Conservation (phyloP, 2,797 vertebrate genomes). For the Cirrhinus molitorella region DNA sequence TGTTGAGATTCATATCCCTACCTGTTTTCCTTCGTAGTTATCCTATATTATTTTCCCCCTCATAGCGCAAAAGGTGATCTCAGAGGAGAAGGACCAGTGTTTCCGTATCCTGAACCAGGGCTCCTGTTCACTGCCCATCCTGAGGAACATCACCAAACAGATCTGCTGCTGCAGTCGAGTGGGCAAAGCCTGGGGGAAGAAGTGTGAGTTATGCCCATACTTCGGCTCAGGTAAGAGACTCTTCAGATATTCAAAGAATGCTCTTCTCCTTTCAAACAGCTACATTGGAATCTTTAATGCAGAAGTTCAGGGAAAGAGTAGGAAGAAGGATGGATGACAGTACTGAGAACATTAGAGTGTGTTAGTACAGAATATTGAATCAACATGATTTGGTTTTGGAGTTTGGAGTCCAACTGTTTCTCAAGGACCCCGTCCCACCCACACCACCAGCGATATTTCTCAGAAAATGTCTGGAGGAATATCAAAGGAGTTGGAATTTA, state of each 20-base stretch:
- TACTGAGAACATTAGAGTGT: neutral
- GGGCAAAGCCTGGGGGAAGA: constrained; percentile 91
- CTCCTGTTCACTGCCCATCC: constrained; percentile 87
- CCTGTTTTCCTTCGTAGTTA: neutral
- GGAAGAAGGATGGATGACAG: neutral
- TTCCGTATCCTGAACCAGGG: constrained; percentile 82
- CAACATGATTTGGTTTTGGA: constrained; percentile 43
- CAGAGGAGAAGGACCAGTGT: constrained; percentile 90
- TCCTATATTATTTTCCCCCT: neutral
- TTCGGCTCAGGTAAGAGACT: constrained; percentile 87
- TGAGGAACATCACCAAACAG: constrained; percentile 93
- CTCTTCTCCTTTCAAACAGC: neutral
- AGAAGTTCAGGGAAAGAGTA: neutral
- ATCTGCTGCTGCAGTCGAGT: constrained; percentile 99
- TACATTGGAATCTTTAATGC: constrained; percentile 14
- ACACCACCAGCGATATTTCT: constrained; percentile 31
- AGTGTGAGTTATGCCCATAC: constrained; percentile 88
- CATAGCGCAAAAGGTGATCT: constrained; percentile 86
- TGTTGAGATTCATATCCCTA: constrained; percentile 6
- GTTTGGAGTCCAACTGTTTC: constrained; percentile 14
- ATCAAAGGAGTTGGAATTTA: constrained; percentile 22
- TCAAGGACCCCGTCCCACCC: constrained; percentile 21
- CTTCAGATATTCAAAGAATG: neutral
- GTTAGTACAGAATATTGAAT: constrained; percentile 41
- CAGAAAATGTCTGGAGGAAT: constrained; percentile 26